These are phyloP conservation scores for Scaptomyza hsui DNA, from an alignment of 1,140 invertebrate species.

Conservation along the genomic window DNA sequence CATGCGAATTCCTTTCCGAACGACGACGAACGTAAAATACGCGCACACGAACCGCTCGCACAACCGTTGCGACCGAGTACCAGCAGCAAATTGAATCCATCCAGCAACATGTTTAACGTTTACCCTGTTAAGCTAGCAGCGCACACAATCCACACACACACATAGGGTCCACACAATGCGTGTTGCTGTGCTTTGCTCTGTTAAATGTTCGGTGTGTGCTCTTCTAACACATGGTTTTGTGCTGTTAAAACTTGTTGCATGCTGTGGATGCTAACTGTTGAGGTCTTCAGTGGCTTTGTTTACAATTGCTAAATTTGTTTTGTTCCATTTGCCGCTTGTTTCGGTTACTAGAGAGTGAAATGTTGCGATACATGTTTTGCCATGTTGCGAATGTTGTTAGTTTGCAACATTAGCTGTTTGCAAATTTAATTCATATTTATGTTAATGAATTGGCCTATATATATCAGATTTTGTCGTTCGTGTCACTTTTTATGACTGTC, in stretches of 20 bases:
- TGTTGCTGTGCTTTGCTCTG: constrained; percentile 9
- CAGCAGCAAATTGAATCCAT: constrained; percentile 48
- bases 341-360: background rate
- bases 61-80: constrained; percentile 46
- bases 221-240: constrained; percentile 3
- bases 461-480: constrained; percentile 5
- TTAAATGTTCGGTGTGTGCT: background rate
- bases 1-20: constrained; percentile 27
- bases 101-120: constrained; percentile 16
- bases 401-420: background rate
- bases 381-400: constrained; percentile 4
- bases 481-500: constrained; percentile 17
- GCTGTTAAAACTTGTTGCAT: constrained; percentile 69
- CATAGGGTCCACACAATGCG: constrained; percentile 11
- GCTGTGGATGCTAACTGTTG: constrained; percentile 45
- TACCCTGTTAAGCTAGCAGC: constrained; percentile 14
- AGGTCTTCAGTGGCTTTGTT: constrained; percentile 18
- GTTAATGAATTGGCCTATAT: background rate
- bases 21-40: constrained; percentile 18
- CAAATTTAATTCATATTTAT: constrained; percentile 4
- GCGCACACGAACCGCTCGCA: constrained; percentile 41
- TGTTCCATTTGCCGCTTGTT: constrained; percentile 34
- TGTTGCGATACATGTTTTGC: constrained; percentile 24
- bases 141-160: constrained; percentile 21
- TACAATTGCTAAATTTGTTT: constrained; percentile 42